A percentile compares a stretch with the other conserved stretches of the same genome.
These are phyloP conservation scores for Philopedon plagiatum DNA, from an alignment of 2,888 invertebrate genomes.

Conservation along the genomic window DNA sequence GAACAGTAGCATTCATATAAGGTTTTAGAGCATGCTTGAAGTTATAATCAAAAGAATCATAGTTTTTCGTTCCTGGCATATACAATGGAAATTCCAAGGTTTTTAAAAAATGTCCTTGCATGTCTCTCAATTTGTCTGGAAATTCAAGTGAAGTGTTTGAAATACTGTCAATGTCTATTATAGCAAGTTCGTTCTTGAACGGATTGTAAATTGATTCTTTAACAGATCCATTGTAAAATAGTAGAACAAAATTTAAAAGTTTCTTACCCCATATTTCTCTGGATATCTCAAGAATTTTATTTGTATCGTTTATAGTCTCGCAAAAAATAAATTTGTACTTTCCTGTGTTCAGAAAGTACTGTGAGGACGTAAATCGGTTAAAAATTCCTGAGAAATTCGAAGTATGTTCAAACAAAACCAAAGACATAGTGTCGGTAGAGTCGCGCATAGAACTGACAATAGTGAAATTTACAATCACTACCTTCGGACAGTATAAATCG, in stretches of 20 bases:
- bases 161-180: neutral
- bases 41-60: slow-evolving; percentile 1
- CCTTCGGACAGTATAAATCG: neutral
- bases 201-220: slow-evolving; percentile 19
- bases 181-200: slow-evolving; percentile 1
- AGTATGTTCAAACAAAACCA: neutral
- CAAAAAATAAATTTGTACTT: slow-evolving; percentile 27
- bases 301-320: neutral
- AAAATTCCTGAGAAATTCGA: neutral
- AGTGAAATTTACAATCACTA: neutral
- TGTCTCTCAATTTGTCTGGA: slow-evolving; percentile 32
- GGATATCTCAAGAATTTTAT: neutral
- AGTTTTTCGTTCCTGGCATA: neutral
- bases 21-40: neutral
- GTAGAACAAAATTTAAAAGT: slow-evolving; percentile 23
- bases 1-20: neutral
- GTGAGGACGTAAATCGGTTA: neutral
- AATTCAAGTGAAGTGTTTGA: neutral
- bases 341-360: neutral
- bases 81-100: neutral
- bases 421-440: neutral
- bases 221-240: slow-evolving; percentile 6
- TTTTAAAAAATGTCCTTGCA: slow-evolving; percentile 23
- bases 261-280: slow-evolving; percentile 3
- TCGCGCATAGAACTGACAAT: neutral